A percentile compares a stretch with the other conserved stretches of the same genome.
phyloP scores from a whole-genome alignment of 2,888 invertebrate genomes.

The Urechis unicinctus region DNA sequence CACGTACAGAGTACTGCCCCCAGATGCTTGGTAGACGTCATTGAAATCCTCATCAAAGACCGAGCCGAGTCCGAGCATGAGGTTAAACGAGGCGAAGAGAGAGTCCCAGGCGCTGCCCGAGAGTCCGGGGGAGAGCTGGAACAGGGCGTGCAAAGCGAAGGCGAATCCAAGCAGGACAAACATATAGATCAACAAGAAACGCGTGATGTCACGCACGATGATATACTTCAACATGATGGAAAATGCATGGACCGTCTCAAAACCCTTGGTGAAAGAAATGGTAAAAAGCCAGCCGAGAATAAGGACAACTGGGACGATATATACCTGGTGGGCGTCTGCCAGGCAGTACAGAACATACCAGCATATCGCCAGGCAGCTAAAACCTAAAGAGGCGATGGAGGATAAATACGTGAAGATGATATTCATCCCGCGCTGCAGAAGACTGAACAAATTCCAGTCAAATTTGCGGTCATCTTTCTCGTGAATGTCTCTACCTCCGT shows the following conservation, averaged over 20 bases:
- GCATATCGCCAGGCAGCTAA: slow-evolving; percentile 26
- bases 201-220: slow-evolving; percentile 37
- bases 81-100: slow-evolving; percentile 39
- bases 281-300: slow-evolving; percentile 42
- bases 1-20: slow-evolving; percentile 20
- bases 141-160: slow-evolving; percentile 38
- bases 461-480: too few relatives aligned
- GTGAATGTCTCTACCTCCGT: too few relatives aligned
- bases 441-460: too few relatives aligned
- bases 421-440: too few relatives aligned
- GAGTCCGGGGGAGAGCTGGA: slow-evolving; percentile 28
- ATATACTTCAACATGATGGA: slow-evolving; percentile 43
- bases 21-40: slow-evolving; percentile 21
- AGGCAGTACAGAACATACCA: slow-evolving; percentile 32
- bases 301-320: slow-evolving; percentile 34
- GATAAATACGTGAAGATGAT: neutral
- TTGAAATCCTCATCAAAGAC: slow-evolving; percentile 29
- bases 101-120: slow-evolving; percentile 27
- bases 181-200: slow-evolving; percentile 40
- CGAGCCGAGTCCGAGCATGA: slow-evolving; percentile 45
- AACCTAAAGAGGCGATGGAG: slow-evolving; percentile 13
- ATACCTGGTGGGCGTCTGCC: slow-evolving; percentile 27
- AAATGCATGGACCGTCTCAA: slow-evolving; percentile 41
- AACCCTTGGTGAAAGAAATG: slow-evolving; percentile 43
- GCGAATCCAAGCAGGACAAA: slow-evolving; percentile 43